phyloP scores from a whole-genome alignment of 2,113 vertebrate genomes.

The Hiodon alosoides region DNA sequence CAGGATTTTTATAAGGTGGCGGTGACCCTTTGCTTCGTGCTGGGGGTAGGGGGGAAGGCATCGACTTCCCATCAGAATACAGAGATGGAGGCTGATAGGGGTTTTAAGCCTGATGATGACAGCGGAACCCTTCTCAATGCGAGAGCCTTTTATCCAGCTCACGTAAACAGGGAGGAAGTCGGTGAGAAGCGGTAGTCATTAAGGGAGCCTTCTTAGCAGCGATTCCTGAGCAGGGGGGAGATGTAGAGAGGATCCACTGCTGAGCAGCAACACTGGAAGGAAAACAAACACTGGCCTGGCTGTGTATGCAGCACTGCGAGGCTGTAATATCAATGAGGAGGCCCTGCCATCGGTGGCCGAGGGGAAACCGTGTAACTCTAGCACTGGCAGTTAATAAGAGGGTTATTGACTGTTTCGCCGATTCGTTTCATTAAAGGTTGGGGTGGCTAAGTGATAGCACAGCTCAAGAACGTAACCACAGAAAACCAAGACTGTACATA shows the following conservation, averaged over 20 bases:
- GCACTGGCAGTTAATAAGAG: background rate
- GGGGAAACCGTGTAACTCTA: background rate
- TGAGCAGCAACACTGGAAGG: background rate
- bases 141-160: background rate
- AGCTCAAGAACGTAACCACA: no score
- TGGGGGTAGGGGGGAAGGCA: background rate
- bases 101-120: background rate
- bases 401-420: constrained; percentile 3
- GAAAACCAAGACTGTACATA: no score
- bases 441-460: background rate
- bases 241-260: background rate
- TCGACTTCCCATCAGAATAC: background rate
- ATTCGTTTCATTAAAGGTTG: background rate
- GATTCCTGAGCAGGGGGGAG: background rate
- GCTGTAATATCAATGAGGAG: constrained; percentile 1
- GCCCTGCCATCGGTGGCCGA: constrained; percentile 5
- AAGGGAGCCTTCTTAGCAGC: background rate
- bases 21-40: constrained; percentile 6
- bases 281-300: constrained; percentile 5
- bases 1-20: background rate
- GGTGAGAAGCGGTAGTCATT: background rate
- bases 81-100: background rate
- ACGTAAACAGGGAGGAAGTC: background rate
- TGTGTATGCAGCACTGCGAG: background rate
- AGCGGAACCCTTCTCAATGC: background rate